Conservation (phyloP, 2,888 invertebrate species). For the Hirtodrosophila confusa region DNA sequence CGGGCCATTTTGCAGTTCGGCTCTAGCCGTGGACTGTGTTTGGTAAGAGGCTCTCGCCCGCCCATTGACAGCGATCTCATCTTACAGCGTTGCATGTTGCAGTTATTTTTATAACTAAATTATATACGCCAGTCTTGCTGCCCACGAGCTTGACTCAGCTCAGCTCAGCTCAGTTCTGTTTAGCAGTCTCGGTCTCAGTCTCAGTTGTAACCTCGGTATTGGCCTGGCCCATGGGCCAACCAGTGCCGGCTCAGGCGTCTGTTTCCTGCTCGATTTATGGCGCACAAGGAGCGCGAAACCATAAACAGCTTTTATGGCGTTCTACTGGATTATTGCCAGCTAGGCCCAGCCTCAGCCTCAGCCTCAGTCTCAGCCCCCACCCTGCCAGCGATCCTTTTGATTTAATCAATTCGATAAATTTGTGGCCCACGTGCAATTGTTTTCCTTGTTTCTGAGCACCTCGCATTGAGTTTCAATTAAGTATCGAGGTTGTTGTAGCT, state of each 20-base stretch:
- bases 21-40: neutral
- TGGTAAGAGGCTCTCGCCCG: conserved; percentile 18
- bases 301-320: conserved; percentile 83
- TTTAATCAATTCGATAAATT: conserved; percentile 72
- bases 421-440: conserved; percentile 68
- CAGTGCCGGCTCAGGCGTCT: conserved; percentile 32
- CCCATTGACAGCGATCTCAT: conserved; percentile 69
- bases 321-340: conserved; percentile 81
- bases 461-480: conserved; percentile 56
- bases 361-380: neutral
- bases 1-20: conserved; percentile 18
- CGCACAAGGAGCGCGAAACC: conserved; percentile 82
- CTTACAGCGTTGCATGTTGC: conserved; percentile 71
- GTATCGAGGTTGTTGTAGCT: conserved; percentile 11
- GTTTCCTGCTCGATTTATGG: conserved; percentile 77
- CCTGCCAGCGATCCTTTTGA: conserved; percentile 53
- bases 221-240: conserved; percentile 3
- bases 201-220: neutral
- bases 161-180: too few relatives aligned
- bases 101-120: conserved; percentile 84
- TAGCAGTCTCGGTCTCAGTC: conserved; percentile 4
- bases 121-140: conserved; percentile 73
- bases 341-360: conserved; percentile 27
- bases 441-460: conserved; percentile 19
- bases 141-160: conserved; percentile 33